Conservation (phyloP, 2,797 vertebrate species). For the Phylloscopus collybita region DNA sequence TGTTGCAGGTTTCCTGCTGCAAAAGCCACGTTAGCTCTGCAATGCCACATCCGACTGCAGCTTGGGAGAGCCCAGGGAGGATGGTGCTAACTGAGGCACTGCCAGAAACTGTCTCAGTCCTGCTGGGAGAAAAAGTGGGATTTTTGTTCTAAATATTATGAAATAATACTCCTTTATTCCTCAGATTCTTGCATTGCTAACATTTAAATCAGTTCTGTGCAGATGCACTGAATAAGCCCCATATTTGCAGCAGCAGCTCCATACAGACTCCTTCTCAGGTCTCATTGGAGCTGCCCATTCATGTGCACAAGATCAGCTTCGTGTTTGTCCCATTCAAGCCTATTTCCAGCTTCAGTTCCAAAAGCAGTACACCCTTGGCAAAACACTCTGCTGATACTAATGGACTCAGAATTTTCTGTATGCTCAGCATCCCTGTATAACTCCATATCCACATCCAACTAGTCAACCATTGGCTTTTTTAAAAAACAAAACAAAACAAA, state of each 20-base stretch:
- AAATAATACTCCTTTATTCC: background rate
- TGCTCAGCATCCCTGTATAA: background rate
- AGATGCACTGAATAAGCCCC: background rate
- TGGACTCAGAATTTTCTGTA: background rate
- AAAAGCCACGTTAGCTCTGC: background rate
- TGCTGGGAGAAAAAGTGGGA: background rate
- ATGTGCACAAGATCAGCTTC: background rate
- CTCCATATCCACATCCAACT: background rate
- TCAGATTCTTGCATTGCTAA: background rate
- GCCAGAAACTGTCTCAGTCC: background rate
- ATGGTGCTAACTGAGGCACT: background rate
- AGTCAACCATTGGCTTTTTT: background rate
- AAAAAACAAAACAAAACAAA: too few species aligned
- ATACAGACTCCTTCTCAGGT: background rate
- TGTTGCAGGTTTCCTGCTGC: background rate
- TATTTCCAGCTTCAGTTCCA: slow-evolving; percentile 2
- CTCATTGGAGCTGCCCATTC: background rate
- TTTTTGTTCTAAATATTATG: background rate
- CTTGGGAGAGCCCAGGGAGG: background rate
- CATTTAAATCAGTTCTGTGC: background rate
- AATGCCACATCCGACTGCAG: background rate
- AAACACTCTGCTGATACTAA: background rate
- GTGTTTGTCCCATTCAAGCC: background rate
- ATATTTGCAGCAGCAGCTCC: background rate
- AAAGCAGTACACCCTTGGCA: background rate